Conservation (phyloP, 2,888 invertebrate species). For the Drosophila macrothrix region DNA sequence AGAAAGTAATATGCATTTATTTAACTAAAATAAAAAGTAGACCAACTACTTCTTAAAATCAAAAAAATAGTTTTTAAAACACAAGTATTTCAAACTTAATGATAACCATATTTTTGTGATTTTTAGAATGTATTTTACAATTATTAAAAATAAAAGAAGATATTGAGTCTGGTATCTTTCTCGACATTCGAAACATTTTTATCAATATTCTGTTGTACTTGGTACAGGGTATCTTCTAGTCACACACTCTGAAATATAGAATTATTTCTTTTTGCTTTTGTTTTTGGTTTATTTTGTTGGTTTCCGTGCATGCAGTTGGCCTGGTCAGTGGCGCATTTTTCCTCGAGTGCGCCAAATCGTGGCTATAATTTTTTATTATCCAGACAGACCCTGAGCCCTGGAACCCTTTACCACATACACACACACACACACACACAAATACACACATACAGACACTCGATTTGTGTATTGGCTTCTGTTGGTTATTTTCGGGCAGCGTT, state of each 20-base stretch:
- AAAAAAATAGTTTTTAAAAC: not conserved
- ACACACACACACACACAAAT: constrained; percentile 25
- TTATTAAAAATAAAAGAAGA: not conserved
- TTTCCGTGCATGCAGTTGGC: constrained; percentile 41
- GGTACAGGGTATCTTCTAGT: constrained; percentile 8
- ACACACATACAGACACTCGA: not conserved
- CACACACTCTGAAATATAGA: not conserved
- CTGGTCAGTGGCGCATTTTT: constrained; percentile 70
- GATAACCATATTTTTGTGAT: not conserved
- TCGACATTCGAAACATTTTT: not conserved
- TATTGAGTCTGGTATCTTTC: not conserved
- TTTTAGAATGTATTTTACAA: not conserved
- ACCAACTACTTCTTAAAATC: not conserved
- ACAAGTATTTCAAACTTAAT: not conserved
- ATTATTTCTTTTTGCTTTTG: not conserved
- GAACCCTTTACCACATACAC: constrained; percentile 25
- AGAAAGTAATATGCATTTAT: not conserved
- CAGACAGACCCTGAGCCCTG: constrained; percentile 38
- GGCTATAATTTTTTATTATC: constrained; percentile 79
- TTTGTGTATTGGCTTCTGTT: constrained; percentile 53
- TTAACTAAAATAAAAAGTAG: not conserved
- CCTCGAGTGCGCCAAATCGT: constrained; percentile 76
- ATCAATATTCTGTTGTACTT: not conserved
- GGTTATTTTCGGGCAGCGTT: constrained; percentile 39
- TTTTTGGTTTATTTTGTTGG: constrained; percentile 22